Evolutionary conservation across 2,797 vertebrate genomes (phyloP).

Genomic region (Hydrocynus forskahlii): DNA sequence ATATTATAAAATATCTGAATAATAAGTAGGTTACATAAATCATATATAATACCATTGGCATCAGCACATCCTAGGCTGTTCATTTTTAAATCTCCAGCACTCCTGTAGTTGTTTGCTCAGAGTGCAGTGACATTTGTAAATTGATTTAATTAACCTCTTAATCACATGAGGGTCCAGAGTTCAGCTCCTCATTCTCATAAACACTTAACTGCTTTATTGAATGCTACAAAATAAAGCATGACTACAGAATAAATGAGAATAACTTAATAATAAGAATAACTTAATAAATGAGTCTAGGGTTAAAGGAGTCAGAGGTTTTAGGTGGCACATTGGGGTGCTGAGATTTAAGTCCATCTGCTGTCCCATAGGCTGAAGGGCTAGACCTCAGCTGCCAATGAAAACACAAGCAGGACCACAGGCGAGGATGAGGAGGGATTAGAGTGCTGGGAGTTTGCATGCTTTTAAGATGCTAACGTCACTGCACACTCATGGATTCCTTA

Average conservation of each 20-base stretch:
- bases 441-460: background rate
- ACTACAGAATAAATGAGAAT: background rate
- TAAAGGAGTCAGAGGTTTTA: background rate
- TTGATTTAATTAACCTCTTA: background rate
- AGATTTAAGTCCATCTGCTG: background rate
- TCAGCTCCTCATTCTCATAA: background rate
- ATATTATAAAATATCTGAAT: too few relatives aligned
- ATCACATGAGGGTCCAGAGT: background rate
- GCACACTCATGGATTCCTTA: slow-evolving; percentile 19
- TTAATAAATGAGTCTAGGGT: background rate
- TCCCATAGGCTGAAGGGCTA: background rate
- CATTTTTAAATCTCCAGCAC: background rate
- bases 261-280: background rate
- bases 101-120: too few relatives aligned
- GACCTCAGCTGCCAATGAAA: background rate
- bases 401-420: background rate
- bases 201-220: background rate
- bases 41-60: background rate
- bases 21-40: too few relatives aligned
- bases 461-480: slow-evolving; percentile 11
- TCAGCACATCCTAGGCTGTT: background rate
- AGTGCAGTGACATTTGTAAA: too few relatives aligned
- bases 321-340: background rate
- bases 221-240: background rate
- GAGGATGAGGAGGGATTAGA: slow-evolving; percentile 6